Evolutionary conservation across 2,797 vertebrate genomes (phyloP).

Genomic region (Onychomys torridus): DNA sequence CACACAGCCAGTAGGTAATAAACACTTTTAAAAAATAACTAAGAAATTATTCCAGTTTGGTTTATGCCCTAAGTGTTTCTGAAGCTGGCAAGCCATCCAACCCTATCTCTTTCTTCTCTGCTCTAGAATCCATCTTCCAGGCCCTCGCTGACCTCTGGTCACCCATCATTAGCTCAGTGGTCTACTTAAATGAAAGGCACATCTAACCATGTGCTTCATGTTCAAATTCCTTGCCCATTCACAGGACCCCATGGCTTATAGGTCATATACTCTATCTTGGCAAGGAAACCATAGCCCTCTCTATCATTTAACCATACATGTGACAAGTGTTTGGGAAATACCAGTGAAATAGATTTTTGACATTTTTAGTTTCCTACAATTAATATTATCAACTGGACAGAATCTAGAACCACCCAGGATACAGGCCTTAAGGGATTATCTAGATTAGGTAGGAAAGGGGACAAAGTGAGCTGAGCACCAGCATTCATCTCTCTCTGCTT

Average conservation of each 20-base stretch:
- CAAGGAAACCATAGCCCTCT: neutral
- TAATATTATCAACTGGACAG: neutral
- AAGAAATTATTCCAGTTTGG: neutral
- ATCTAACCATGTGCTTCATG: neutral
- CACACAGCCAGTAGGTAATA: neutral
- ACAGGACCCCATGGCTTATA: rapidly evolving
- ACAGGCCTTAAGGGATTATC: neutral
- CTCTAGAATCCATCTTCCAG: neutral
- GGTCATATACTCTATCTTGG: neutral
- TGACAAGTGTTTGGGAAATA: neutral
- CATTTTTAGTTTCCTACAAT: neutral
- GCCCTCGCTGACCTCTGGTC: neutral
- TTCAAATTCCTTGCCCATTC: neutral
- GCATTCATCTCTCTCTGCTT: neutral
- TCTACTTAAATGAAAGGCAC: slow-evolving; percentile 11
- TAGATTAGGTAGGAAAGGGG: neutral
- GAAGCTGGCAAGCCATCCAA: neutral
- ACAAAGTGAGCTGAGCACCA: neutral
- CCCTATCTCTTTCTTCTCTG: neutral
- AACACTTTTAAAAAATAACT: neutral
- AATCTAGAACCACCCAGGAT: neutral
- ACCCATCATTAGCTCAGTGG: neutral
- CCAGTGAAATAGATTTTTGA: neutral
- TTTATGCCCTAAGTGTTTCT: neutral
- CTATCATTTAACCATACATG: neutral